Percentiles rank a stretch among this genome's conserved stretches.
These are phyloP conservation scores for Oceanites oceanicus DNA, from an alignment of 2,113 vertebrate genomes.

Conservation along the genomic window DNA sequence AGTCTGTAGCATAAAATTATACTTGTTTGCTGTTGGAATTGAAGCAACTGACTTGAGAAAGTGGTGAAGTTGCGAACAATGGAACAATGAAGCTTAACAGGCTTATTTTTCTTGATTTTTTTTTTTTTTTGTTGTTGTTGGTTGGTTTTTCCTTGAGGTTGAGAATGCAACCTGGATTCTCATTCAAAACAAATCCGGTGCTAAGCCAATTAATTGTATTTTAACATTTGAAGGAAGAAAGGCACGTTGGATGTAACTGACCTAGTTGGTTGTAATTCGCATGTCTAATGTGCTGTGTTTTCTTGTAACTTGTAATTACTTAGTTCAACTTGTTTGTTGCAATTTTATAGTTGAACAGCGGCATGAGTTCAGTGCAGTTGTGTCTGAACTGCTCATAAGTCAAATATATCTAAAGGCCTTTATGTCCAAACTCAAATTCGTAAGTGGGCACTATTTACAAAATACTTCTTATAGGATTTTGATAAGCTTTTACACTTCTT, in stretches of 20 bases:
- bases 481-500: not conserved
- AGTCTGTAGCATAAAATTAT: not conserved
- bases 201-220: not conserved
- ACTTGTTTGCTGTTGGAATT: not conserved
- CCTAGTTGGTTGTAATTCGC: fast-evolving
- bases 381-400: not conserved
- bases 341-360: not conserved
- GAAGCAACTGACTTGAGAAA: not conserved
- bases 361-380: not conserved
- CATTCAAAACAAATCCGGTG: not conserved
- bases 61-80: not conserved
- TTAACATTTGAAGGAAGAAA: not conserved
- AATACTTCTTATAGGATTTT: not conserved
- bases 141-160: not conserved
- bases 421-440: not conserved
- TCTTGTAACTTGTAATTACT: not conserved
- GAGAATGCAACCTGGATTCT: not conserved
- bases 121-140: not conserved
- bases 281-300: not conserved
- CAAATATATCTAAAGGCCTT: not conserved
- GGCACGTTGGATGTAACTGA: not conserved
- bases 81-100: not conserved
- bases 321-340: not conserved
- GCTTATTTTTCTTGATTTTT: not conserved
- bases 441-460: not conserved